Evolutionary conservation across 2,113 vertebrate species (phyloP).

Genomic region (Diphyllodes magnificus): DNA sequence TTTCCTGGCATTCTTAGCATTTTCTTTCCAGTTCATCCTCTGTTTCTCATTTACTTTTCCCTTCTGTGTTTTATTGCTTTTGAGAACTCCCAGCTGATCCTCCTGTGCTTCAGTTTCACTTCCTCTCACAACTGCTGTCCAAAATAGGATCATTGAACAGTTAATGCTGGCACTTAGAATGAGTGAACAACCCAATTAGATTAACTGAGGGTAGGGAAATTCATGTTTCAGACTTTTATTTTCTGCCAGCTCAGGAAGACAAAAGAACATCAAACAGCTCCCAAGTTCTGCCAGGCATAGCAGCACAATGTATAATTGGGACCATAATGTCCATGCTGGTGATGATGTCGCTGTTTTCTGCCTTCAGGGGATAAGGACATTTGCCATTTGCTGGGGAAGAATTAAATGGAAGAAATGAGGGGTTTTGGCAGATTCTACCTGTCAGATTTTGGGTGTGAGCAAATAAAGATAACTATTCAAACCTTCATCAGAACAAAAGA

Average conservation of each 20-base stretch:
- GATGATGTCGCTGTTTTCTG: not conserved
- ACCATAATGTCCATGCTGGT: not conserved
- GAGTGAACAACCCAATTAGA: conserved; percentile 35
- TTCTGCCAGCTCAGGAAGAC: conserved; percentile 43
- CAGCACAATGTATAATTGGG: not conserved
- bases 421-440: not conserved
- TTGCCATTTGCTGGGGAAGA: not conserved
- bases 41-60: conserved; percentile 45
- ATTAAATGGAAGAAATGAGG: not conserved
- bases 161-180: conserved; percentile 42
- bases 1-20: not conserved
- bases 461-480: not conserved
- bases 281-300: not conserved
- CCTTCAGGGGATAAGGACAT: not conserved
- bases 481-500: not conserved
- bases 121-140: conserved; percentile 17
- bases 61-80: conserved; percentile 43
- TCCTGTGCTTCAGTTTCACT: conserved; percentile 14
- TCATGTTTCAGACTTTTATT: conserved; percentile 5
- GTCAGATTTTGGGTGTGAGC: not conserved
- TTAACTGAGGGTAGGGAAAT: conserved; percentile 8
- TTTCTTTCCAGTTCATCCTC: conserved; percentile 42
- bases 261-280: conserved; percentile 19
- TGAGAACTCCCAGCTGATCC: conserved; percentile 46
- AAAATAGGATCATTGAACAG: conserved; percentile 38